A percentile compares a stretch with the other conserved stretches of the same genome.
These are phyloP conservation scores for human (Homo sapiens) DNA, from an alignment of 2,113 vertebrate genomes.

Conservation along the genomic window DNA sequence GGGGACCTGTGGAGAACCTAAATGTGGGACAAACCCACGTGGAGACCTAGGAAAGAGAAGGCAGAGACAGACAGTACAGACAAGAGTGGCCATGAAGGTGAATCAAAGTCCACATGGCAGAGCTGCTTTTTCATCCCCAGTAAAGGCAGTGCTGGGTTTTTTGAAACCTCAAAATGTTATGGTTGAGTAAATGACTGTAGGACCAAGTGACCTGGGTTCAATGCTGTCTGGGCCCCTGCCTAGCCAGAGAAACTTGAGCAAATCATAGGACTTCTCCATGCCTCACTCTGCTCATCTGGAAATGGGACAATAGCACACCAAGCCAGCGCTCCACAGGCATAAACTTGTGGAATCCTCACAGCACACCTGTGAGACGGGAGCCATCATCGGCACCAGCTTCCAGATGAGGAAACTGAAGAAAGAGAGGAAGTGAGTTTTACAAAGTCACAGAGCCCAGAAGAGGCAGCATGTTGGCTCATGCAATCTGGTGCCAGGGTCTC, in stretches of 20 bases:
- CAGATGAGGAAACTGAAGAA: not conserved
- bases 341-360: rapidly evolving
- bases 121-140: not conserved
- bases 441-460: not conserved
- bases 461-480: not conserved
- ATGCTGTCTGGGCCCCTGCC: no score
- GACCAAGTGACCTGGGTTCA: not conserved
- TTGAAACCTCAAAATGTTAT: not conserved
- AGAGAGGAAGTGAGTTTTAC: not conserved
- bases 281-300: not conserved
- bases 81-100: no score
- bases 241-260: no score
- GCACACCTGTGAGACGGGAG: rapidly evolving
- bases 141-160: rapidly evolving
- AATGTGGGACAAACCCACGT: rapidly evolving
- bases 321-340: rapidly evolving
- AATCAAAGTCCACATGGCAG: no score
- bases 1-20: not conserved
- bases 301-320: not conserved
- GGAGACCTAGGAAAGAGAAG: not conserved
- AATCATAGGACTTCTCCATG: not conserved
- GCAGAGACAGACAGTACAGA: not conserved
- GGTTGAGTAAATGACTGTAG: not conserved
- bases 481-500: not conserved
- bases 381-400: not conserved